Percentiles rank a stretch among this genome's conserved stretches.
Conservation (phyloP, 2,888 invertebrate species). For the Conomelus anceps region DNA sequence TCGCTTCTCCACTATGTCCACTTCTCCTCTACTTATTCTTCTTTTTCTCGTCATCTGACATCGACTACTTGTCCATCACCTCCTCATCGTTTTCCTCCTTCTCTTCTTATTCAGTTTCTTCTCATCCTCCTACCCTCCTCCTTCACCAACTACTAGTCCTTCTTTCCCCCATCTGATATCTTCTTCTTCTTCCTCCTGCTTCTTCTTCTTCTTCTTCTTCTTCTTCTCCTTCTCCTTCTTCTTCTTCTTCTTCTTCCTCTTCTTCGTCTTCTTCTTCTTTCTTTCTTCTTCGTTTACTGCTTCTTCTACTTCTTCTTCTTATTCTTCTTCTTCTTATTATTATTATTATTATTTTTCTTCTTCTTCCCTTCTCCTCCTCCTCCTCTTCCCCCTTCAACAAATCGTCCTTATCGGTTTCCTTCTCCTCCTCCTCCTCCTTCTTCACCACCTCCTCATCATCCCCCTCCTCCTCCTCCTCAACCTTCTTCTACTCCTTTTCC, state of each 20-base stretch:
- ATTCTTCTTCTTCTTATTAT: not conserved
- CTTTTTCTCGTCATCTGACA: too few relatives aligned
- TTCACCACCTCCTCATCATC: too few relatives aligned
- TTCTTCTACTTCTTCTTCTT: constrained; percentile 6
- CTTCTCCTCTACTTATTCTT: too few relatives aligned
- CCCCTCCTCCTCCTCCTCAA: too few relatives aligned
- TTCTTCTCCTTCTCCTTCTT: not conserved
- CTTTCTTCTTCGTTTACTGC: not conserved
- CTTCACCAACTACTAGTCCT: not conserved
- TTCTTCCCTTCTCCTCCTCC: not conserved
- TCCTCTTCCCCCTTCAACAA: not conserved
- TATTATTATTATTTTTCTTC: not conserved
- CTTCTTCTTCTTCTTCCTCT: constrained; percentile 5
- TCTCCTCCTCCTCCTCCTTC: too few relatives aligned
- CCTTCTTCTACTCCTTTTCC: too few relatives aligned
- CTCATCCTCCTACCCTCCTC: not conserved
- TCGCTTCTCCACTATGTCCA: too few relatives aligned
- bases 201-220: not conserved
- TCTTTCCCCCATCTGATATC: not conserved
- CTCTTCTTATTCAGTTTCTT: too few relatives aligned
- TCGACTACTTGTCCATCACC: too few relatives aligned
- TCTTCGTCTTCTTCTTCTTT: not conserved
- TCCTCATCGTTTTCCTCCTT: too few relatives aligned
- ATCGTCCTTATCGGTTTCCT: not conserved
- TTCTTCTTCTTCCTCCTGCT: not conserved